phyloP scores from a whole-genome alignment of 1,140 invertebrate species.

The Marisa cornuarietis region DNA sequence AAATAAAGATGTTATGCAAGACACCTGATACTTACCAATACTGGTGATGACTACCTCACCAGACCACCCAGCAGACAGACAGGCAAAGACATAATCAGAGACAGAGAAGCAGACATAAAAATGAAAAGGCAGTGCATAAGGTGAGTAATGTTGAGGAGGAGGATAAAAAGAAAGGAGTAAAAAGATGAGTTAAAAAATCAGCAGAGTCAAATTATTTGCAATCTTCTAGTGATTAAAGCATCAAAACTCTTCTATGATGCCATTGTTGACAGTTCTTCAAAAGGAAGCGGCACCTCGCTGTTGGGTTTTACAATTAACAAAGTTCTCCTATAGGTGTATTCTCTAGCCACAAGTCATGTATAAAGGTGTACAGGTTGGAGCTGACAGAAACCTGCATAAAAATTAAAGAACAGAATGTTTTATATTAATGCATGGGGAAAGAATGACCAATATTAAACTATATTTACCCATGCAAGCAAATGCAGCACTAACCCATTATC shows the following conservation, averaged over 20 bases:
- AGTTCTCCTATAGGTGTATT: conserved; percentile 98
- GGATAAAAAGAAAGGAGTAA: too few species aligned
- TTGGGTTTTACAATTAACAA: conserved; percentile 70
- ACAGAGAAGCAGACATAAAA: too few species aligned
- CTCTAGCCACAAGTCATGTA: conserved; percentile 96
- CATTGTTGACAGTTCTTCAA: neutral
- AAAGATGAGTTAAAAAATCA: neutral
- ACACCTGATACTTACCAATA: too few species aligned
- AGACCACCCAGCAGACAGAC: too few species aligned
- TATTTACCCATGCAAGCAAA: too few species aligned
- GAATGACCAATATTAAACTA: too few species aligned
- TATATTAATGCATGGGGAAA: neutral
- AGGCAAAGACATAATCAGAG: too few species aligned
- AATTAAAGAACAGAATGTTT: neutral
- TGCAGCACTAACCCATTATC: too few species aligned
- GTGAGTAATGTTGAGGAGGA: too few species aligned
- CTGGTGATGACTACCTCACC: too few species aligned
- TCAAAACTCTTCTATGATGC: neutral
- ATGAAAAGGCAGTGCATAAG: too few species aligned
- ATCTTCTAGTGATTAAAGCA: neutral
- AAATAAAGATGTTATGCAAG: too few species aligned
- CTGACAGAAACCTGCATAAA: conserved; percentile 90
- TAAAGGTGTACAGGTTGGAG: conserved; percentile 91
- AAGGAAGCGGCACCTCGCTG: neutral
- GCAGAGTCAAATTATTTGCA: neutral